Evolutionary conservation across 2,888 invertebrate genomes (phyloP), one percentile per base, ranked within the genome.

Genomic region (Epinotia bilunana): DNA sequence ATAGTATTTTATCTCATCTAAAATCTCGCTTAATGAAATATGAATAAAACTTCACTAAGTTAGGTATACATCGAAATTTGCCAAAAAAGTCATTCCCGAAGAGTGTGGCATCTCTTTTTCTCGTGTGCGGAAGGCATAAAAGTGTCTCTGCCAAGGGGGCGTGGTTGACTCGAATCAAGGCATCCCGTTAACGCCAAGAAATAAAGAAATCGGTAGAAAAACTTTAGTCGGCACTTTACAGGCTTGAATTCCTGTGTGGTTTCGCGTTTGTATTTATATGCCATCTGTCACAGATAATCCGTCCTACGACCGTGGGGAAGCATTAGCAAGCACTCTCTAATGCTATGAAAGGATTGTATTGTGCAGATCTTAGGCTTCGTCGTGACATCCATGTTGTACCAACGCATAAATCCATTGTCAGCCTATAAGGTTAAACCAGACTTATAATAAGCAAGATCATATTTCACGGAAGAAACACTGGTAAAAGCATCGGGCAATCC

Each of bases 331-430:
- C 79, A 81, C 82, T 81, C 82, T 81, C 82, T 87, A 87, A 86
- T 87, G 80, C 84, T 84, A 83, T 88, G 88, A 89, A 91, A 87
- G 90, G 89, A 90, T 91, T 90, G 89, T 83, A 83, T 85, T 85
- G 82, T 84, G 86, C 83, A 84, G 78, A 79, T 80, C 77, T 84
- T 83, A 78, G 90, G 87, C 83, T 91, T 91, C 90, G 76, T 81
- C 83, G 83, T 85, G 75, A 83, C 84, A 79, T 80, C 84, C 85
- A 87, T 85, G 86, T 88, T 86, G 81, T 85, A 86, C 84, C 84
- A 86, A 83, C 82, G 78, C 67, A 46, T 72, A 72, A 67, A 75
- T 61, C 71, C 13, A 75, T 72, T 75, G 71, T 62, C 28, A 62
- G 33, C 43, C 67, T 62, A 18, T 61, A 72, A 60, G 65, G 60